A percentile compares a stretch with the other conserved stretches of the same genome.
phyloP scores from a whole-genome alignment of 2,888 invertebrate genomes.

The Helleia helle region DNA sequence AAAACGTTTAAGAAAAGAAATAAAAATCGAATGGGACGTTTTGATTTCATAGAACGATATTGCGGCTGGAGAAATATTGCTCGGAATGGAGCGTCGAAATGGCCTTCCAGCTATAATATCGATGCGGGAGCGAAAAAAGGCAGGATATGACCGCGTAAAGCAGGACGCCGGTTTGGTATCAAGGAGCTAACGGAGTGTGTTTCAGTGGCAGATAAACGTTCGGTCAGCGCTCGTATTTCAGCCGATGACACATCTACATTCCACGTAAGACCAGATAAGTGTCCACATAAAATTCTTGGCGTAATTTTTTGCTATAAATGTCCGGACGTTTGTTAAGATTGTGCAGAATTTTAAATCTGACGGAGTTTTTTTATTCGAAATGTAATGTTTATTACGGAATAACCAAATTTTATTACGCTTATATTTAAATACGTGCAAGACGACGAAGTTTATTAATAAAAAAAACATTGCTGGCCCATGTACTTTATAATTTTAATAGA shows the following conservation, averaged over 20 bases:
- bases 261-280: constrained; percentile 8
- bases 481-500: too few relatives aligned
- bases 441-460: too few relatives aligned
- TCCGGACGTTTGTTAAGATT: constrained; percentile 1
- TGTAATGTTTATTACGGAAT: too few relatives aligned
- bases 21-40: constrained; percentile 17
- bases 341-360: too few relatives aligned
- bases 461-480: too few relatives aligned
- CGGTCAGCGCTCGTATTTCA: constrained; percentile 43
- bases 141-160: constrained; percentile 20
- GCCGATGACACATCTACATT: constrained; percentile 20
- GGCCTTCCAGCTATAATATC: constrained; percentile 47
- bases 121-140: constrained; percentile 41
- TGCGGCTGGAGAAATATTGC: constrained; percentile 52
- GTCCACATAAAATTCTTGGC: constrained; percentile 12
- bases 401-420: too few relatives aligned
- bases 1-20: constrained; percentile 16
- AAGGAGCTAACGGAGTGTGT: constrained; percentile 38
- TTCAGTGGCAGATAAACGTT: constrained; percentile 56
- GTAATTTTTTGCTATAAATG: constrained; percentile 9
- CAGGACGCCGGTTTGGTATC: constrained; percentile 15
- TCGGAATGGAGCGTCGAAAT: constrained; percentile 41
- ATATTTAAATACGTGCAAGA: too few relatives aligned
- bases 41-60: constrained; percentile 36
- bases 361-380: too few relatives aligned